phyloP scores from a whole-genome alignment of 2,888 invertebrate species.

The Peribatodes rhomboidaria region DNA sequence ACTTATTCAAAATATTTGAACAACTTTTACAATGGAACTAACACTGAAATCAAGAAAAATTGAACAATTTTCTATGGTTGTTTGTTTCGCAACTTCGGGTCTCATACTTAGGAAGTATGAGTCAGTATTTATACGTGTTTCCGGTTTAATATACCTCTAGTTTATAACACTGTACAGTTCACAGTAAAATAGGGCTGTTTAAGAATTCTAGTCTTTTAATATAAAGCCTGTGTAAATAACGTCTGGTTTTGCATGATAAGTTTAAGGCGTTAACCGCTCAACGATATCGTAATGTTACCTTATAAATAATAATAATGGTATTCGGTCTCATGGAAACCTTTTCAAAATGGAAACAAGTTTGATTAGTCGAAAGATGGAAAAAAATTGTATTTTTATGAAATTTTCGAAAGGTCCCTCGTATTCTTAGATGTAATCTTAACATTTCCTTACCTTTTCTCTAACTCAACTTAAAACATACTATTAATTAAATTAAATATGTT shows the following conservation, averaged over 20 bases:
- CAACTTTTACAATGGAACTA: too few species aligned
- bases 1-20: too few species aligned
- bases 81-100: too few species aligned
- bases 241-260: slow-evolving; percentile 75
- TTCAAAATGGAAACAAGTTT: background rate
- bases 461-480: background rate
- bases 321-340: slow-evolving; percentile 6
- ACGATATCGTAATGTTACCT: slow-evolving; percentile 77
- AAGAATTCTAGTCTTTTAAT: slow-evolving; percentile 49
- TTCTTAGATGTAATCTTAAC: background rate
- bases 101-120: too few species aligned
- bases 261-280: slow-evolving; percentile 81
- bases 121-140: too few species aligned
- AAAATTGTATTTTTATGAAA: background rate
- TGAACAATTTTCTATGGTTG: too few species aligned
- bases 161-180: too few species aligned
- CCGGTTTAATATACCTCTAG: too few species aligned
- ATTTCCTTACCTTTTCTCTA: background rate
- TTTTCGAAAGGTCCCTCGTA: background rate
- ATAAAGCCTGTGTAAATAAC: slow-evolving; percentile 74
- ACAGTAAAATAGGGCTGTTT: slow-evolving; percentile 53
- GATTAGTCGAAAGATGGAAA: background rate
- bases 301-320: slow-evolving; percentile 59
- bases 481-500: background rate
- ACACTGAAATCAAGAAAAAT: too few species aligned